Percentiles rank a stretch among this genome's conserved stretches.
These are phyloP conservation scores for Campylomormyrus numenius DNA, from an alignment of 2,113 vertebrate species.

Conservation along the genomic window DNA sequence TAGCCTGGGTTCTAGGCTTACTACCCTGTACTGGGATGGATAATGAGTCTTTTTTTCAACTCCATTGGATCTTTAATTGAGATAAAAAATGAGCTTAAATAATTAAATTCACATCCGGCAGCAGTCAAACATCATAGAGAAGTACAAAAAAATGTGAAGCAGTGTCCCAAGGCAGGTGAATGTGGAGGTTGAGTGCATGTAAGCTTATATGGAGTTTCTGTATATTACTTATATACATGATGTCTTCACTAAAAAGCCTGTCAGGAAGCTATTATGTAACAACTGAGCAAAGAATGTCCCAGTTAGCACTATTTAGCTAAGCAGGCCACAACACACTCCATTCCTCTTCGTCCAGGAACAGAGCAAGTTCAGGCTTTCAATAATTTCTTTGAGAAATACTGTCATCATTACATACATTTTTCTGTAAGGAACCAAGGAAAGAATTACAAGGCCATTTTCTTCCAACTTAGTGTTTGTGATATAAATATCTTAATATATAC, in stretches of 20 bases:
- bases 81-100: neutral
- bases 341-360: conserved; percentile 15
- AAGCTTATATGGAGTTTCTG: neutral
- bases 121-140: conserved; percentile 28
- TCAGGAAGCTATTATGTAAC: conserved; percentile 16
- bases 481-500: neutral
- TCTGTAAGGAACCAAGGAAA: conserved; percentile 26
- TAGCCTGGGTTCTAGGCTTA: neutral
- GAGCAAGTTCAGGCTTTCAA: conserved; percentile 31
- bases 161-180: neutral
- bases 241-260: conserved; percentile 6
- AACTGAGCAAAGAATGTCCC: neutral
- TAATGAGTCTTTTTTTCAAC: neutral
- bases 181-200: neutral
- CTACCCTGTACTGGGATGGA: neutral
- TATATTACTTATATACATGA: conserved; percentile 22
- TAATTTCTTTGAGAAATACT: conserved; percentile 29
- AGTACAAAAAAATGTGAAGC: conserved; percentile 12
- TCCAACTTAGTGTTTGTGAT: conserved; percentile 16
- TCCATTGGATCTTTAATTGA: neutral
- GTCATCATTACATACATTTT: conserved; percentile 22
- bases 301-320: conserved; percentile 19
- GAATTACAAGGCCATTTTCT: conserved; percentile 28
- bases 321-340: neutral
- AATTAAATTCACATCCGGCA: neutral